Base-by-base conservation (phyloP, 2,888 invertebrate genomes). In the Bembecia ichneumoniformis region DNA sequence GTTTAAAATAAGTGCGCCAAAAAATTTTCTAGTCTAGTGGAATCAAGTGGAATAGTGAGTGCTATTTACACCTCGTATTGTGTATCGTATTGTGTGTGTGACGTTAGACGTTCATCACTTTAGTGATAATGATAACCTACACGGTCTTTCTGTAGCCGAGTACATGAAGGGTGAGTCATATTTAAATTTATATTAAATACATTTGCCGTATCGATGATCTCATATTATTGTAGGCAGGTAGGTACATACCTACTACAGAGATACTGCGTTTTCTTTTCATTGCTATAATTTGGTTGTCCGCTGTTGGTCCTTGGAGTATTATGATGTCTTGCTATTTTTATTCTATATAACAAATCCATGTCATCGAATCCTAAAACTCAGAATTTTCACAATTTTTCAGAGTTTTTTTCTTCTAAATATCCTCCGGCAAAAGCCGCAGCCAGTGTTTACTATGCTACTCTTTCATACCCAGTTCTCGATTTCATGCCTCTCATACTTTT, bases 151-250 rank as follows among this genome's bases (percentile, higher is more conserved):
- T 76, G 75, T 76, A 78, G 70, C 73, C 58, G 70, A 76, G 77
- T 83, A 80, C 70, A 71, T 76, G 64, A 74, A 66, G 67, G 81
- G 86, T 88, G 87, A 88, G 87, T 88, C 87, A 88, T 82, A 79
- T 84, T 86, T 87, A 87, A 82, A 86, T 87, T 84, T 87, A 87
- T 83, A 86, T 87, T 84, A 87, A 86, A 78, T 81, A 75, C 77
- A 75, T 87, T 81, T 83, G 78, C 77, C 74, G 72, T 83, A 86
- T 84, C 82, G 86, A 86, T 87, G 87, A 86, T 83, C 84, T 86
- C 87, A 87, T 83, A 74, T 58, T 64, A 64, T 61, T 62, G 59
- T 63, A 61, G 59, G 60, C 65, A 64, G 56, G 62, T 59, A 55
- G 13, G 15, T 44, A 44, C 10, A 7, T 44, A 44, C 11, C 15